Evolutionary conservation across 2,113 vertebrate genomes (phyloP).

Genomic region (Neopipo cinnamomea): DNA sequence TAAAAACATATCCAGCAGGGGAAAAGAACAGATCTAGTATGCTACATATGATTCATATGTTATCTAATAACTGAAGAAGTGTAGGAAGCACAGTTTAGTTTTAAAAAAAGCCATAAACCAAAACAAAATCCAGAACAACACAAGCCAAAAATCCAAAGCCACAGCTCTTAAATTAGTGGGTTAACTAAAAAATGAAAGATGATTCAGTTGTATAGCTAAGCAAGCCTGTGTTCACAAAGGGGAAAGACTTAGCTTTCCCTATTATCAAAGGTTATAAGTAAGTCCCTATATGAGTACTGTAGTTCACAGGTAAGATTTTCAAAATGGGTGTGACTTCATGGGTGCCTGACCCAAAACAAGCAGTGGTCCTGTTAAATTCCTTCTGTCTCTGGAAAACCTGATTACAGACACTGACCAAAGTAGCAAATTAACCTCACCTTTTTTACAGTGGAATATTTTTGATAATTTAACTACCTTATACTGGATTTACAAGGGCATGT

Average conservation of each 20-base stretch:
- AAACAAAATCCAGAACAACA: background rate
- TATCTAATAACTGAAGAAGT: constrained; percentile 3
- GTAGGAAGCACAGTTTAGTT: background rate
- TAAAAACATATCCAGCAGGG: background rate
- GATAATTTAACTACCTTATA: background rate
- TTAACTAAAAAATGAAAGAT: background rate
- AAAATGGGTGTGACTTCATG: background rate
- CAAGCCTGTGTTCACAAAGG: background rate
- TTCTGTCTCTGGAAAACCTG: background rate
- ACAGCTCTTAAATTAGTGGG: background rate
- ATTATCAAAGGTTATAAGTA: background rate
- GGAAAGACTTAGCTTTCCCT: background rate
- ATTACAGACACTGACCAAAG: background rate
- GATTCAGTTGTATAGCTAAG: background rate
- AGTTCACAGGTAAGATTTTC: background rate
- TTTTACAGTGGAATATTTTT: background rate
- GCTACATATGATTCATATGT: background rate
- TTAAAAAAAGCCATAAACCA: background rate
- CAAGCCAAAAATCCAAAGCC: background rate
- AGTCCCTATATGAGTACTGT: background rate
- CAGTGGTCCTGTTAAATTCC: background rate
- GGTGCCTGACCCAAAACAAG: background rate
- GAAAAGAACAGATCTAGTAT: background rate
- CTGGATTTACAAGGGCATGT: background rate
- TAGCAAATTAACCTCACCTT: background rate